Conservation (phyloP, 2,797 vertebrate genomes). For the Myotis pilosus region DNA sequence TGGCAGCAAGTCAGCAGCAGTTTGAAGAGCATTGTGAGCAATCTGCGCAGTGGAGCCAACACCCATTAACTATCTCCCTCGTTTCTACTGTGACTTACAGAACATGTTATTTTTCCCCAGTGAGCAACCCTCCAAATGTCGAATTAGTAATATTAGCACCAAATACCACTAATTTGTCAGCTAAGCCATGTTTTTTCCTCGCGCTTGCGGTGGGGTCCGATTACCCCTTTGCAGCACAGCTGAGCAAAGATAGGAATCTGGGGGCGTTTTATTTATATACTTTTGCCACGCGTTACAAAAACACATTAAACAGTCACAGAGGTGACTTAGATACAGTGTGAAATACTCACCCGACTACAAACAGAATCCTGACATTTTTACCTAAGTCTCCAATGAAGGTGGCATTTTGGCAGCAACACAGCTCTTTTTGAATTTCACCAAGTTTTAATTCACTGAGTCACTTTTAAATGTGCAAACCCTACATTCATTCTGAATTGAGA, state of each 20-base stretch:
- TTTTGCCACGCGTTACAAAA: slow-evolving; percentile 64
- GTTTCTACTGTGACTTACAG: slow-evolving; percentile 81
- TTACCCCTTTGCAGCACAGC: slow-evolving; percentile 76
- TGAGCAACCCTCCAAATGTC: slow-evolving; percentile 82
- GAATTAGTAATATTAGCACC: slow-evolving; percentile 86
- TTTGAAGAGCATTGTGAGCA: slow-evolving; percentile 77
- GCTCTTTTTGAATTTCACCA: slow-evolving; percentile 31
- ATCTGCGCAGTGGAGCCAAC: slow-evolving; percentile 77
- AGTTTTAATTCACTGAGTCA: slow-evolving; percentile 38
- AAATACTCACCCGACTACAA: slow-evolving; percentile 30
- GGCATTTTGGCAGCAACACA: background rate
- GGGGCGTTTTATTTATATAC: slow-evolving; percentile 75
- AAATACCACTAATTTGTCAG: slow-evolving; percentile 85
- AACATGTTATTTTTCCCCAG: slow-evolving; percentile 85
- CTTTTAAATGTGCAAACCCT: background rate
- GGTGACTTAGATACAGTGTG: slow-evolving; percentile 35
- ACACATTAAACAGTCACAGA: slow-evolving; percentile 53
- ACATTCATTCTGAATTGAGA: background rate
- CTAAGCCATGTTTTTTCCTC: slow-evolving; percentile 79
- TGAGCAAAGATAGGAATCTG: slow-evolving; percentile 77
- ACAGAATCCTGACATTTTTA: slow-evolving; percentile 59
- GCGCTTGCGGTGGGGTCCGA: slow-evolving; percentile 77
- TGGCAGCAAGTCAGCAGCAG: slow-evolving; percentile 83
- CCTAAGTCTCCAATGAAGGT: background rate
- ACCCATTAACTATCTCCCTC: slow-evolving; percentile 86